Evolutionary conservation across 2,888 invertebrate species (phyloP).

Genomic region (Drosophila demipolita): DNA sequence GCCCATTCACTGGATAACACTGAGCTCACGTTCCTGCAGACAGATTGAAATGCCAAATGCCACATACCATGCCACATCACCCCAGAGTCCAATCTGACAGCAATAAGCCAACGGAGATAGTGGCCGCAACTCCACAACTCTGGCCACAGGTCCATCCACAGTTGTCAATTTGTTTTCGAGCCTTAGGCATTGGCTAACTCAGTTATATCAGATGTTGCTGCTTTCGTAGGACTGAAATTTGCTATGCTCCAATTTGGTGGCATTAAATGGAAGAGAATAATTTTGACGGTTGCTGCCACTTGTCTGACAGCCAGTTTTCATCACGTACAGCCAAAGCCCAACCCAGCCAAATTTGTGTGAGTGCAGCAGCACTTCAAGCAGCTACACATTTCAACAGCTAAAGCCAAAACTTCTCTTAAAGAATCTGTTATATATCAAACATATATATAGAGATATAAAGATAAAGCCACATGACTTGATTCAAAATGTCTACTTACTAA

Average conservation of each 20-base stretch:
- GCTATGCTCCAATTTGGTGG: background rate
- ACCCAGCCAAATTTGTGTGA: background rate
- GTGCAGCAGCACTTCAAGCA: background rate
- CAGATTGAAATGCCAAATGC: constrained; percentile 41
- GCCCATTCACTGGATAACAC: constrained; percentile 1
- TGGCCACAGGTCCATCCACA: constrained; percentile 14
- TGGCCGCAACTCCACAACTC: background rate
- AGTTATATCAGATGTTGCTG: constrained; percentile 19
- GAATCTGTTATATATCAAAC: background rate
- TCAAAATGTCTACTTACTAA: background rate
- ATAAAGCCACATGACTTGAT: background rate
- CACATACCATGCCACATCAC: constrained; percentile 21
- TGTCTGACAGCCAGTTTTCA: constrained; percentile 65
- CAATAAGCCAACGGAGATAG: constrained; percentile 20
- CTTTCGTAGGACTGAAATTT: constrained; percentile 23
- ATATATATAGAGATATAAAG: background rate
- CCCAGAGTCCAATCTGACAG: constrained; percentile 13
- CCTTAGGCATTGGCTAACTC: constrained; percentile 34
- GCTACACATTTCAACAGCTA: background rate
- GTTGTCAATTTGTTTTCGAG: constrained; percentile 6
- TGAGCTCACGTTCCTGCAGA: constrained; percentile 47
- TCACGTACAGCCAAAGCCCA: constrained; percentile 54
- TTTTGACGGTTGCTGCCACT: constrained; percentile 26
- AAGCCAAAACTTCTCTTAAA: background rate
- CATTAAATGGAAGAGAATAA: constrained; percentile 1